Evolutionary conservation across 2,113 vertebrate species (phyloP), one percentile per base, ranked within the genome.

Genomic region (Setophaga kirtlandii): DNA sequence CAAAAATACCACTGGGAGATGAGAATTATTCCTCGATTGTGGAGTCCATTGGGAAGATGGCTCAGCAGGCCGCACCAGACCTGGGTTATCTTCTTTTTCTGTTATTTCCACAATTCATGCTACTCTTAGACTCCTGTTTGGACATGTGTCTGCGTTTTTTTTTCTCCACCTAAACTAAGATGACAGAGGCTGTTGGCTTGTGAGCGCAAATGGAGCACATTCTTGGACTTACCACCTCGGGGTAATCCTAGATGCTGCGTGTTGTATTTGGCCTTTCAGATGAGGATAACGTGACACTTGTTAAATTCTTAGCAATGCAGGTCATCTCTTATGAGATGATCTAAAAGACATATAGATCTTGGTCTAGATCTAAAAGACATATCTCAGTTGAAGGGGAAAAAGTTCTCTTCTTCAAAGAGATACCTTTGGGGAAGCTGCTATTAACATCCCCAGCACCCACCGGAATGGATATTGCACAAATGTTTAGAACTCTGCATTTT

Each of bases 81-180:
- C 18, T 65, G 28, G 5, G 2, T 44, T 68, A 20, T 68, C 17
- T 58, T 87, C 19, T 20, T 47, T 52, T 69, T 69, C 28, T 62
- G 6, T 75, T 82, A 67, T 75, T 90, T 68, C 33, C 50, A 55
- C 39, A 92, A 55, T 22, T 73, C 28, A 15, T n/a, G 22, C 21
- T 85, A 33, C 35, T 25, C 10, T 42, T 68, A 62, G 15, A 21
- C 5, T 83, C 13, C 20, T 79, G 19, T 62, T 73, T 35, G 30
- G 41, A 49, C 23, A 21, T 2, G 5, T 6, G 3, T 31, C 17
- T 58, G 10, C 5, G 5, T 0, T 4, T 35, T 52, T 75, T 74
- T 44, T 59, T 6, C 42, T 52, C 44, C 30, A 35, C 21, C n/a
- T 24, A 49, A 63, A 87, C 20, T 53, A 31, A 83, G 27, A 65